A percentile compares a stretch with the other conserved stretches of the same genome.
Conservation (phyloP, 2,888 invertebrate species). For the Glyphotaelius pellucidus region DNA sequence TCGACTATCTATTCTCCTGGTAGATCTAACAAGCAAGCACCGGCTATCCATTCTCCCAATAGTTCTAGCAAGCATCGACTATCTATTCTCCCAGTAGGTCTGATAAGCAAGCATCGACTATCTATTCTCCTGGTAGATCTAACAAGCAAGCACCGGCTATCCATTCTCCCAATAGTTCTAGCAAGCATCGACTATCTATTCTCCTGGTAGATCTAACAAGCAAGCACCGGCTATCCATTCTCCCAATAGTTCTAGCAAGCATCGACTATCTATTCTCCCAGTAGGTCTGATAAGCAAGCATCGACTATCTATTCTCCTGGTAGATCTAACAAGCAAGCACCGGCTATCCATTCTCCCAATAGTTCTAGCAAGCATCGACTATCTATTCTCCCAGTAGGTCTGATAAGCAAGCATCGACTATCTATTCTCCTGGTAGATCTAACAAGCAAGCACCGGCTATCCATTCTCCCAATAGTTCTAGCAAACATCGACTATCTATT, state of each 20-base stretch:
- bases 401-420: conserved; percentile 40
- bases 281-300: conserved; percentile 71
- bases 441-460: conserved; percentile 61
- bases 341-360: conserved; percentile 72
- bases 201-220: conserved; percentile 74
- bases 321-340: too few relatives aligned
- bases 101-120: conserved; percentile 40
- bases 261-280: conserved; percentile 68
- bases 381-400: too few relatives aligned
- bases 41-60: conserved; percentile 72
- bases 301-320: conserved; percentile 41
- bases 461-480: too few relatives aligned
- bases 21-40: too few relatives aligned
- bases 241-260: too few relatives aligned
- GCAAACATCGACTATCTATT: conserved; percentile 23
- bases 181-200: conserved; percentile 25
- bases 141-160: conserved; percentile 61
- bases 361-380: conserved; percentile 66
- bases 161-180: too few relatives aligned
- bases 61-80: conserved; percentile 66
- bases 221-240: conserved; percentile 34
- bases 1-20: conserved; percentile 41
- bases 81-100: too few relatives aligned
- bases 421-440: conserved; percentile 73
- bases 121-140: conserved; percentile 73